A percentile compares a stretch with the other conserved stretches of the same genome.
Conservation (phyloP, 2,113 vertebrate species). For the Atrichornis clamosus region DNA sequence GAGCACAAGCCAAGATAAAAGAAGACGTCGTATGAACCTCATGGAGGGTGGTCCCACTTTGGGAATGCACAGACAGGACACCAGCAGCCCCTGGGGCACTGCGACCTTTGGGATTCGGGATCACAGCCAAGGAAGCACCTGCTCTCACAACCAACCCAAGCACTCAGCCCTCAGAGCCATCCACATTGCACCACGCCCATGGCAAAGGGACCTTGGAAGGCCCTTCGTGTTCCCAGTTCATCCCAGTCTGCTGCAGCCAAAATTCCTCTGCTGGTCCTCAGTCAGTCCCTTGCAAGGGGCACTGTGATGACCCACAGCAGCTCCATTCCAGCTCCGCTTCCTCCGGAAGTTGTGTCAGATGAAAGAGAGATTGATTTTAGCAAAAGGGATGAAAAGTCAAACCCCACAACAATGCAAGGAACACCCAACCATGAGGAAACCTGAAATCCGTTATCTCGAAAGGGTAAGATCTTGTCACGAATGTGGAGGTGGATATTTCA, state of each 20-base stretch:
- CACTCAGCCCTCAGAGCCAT: too few species aligned
- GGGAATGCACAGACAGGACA: neutral
- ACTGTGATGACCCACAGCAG: rapidly evolving
- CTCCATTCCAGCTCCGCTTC: neutral
- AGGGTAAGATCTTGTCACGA: neutral
- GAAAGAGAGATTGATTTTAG: neutral
- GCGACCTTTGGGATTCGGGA: rapidly evolving
- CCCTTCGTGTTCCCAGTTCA: rapidly evolving
- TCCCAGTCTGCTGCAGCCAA: neutral
- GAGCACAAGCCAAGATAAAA: neutral
- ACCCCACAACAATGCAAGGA: neutral
- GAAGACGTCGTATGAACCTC: rapidly evolving
- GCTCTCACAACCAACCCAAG: rapidly evolving
- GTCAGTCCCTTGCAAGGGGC: neutral
- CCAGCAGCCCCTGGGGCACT: neutral
- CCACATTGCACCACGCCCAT: neutral
- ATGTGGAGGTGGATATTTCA: rapidly evolving
- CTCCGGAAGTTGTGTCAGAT: neutral
- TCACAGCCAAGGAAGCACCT: neutral
- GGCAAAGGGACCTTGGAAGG: neutral
- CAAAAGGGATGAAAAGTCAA: neutral
- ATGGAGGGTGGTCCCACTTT: rapidly evolving
- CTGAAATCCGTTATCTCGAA: rapidly evolving
- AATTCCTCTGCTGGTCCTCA: neutral
- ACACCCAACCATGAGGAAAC: neutral